Evolutionary conservation across 2,888 invertebrate genomes (phyloP), one percentile per base, ranked within the genome.

Genomic region (Drosophila vallismaia): DNA sequence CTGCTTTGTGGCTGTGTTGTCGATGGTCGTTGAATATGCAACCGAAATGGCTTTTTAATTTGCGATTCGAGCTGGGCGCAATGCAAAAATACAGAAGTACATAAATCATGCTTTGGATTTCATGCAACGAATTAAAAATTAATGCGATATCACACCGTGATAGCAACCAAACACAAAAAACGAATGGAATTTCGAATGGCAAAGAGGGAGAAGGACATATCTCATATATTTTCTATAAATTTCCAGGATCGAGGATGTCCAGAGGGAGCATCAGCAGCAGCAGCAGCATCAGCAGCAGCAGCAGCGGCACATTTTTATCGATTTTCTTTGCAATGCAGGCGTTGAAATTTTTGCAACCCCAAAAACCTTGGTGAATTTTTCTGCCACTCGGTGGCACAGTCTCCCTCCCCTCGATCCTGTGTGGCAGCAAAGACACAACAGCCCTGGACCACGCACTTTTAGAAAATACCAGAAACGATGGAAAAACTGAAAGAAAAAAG

Each of bases 291-390:
- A 40, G 28, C 49, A 44, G 31, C 40, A 40, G 12, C 26, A 31
- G 48, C 48, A 53, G 62, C 70, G 78, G 79, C 74, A 81, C 73
- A 81, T 78, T 84, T 84, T 84, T 83, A 83, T 83, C 79, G 82
- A 83, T 83, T 83, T 83, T 83, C 72, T 69, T 66, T 33, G 69
- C 66, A 77, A 78, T 84, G 82, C 82, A 84, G 77, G 75, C 77
- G 74, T 26, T 60, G 73, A 77, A 63, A 71, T 75, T 52, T 74
- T 83, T 83, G 82, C 82, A 83, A 83, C 82, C 82, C 82, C 79
- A 79, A 82, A 79, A 83, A 74, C 70, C 40, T 68, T 67, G 55
- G 52, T 46, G 63, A 42, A 74, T 88, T 81, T 79, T 63, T 77
- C 33, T 52, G 24, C 46, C 29, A 19, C 36, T 33, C 3, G 7